Evolutionary conservation across 2,113 vertebrate species (phyloP), one percentile per base, ranked within the genome.

Genomic region (Neogale vison): DNA sequence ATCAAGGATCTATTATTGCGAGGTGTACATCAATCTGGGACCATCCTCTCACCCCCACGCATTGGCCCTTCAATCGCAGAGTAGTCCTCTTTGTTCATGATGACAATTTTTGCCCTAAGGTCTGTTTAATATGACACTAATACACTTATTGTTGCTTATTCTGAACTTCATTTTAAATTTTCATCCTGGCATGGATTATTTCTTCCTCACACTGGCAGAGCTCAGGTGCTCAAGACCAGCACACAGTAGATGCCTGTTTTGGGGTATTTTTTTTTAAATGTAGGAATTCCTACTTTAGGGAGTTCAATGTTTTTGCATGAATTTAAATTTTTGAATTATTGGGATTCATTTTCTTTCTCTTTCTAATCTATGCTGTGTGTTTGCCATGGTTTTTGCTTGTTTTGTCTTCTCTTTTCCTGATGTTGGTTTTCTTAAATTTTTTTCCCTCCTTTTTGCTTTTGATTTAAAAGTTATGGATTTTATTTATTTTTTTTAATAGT

Each of bases 31-130:
- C 39, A n/a, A 45, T 9, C 74, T 1, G 3, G 34, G 23, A 45
- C 7, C 1, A 18, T 3, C 55, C 42, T 36, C 50, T 13, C 6
- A 14, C 1, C 10, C 31, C 42, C 45, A 7, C 0, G 7, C 39
- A 50, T 18, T 0, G 1, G 2, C 18, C 31, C 18, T 34, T 31
- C n/a, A 1, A 0, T 23, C 11, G 9, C 10, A 3, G 23, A 13
- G 24, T 3, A 5, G 29, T 8, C 24, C 13, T 50, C 61, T 50
- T n/a, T 21, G 3, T 39, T 39, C 90, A 14, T 6, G 17, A 13
- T 8, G 45, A 47, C 2, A 42, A 18, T 14, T 45, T 34, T 24
- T 79, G 18, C 9, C 15, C 8, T 42, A 8, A 23, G 2, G 1
- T 23, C 20, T 36, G 4, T 31, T 20, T 61, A 17, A 11, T n/a